These are phyloP conservation scores for Megaceryle maxima DNA, from an alignment of 2,113 vertebrate species.

Conservation along the genomic window DNA sequence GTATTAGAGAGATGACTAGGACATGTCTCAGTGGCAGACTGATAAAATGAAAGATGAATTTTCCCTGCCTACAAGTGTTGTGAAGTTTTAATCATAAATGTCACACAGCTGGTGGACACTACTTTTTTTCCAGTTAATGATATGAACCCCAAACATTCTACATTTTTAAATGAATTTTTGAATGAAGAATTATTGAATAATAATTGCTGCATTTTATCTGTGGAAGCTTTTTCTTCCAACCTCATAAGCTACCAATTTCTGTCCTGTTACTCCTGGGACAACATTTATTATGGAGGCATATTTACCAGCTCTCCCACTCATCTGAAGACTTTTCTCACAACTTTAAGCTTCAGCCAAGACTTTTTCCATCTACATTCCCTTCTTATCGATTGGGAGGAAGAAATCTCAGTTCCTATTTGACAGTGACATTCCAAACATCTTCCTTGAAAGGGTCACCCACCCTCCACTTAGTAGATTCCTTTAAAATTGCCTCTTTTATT, in stretches of 20 bases:
- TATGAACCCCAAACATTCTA: not conserved
- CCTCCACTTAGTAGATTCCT: not conserved
- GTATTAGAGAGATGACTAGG: conserved; percentile 38
- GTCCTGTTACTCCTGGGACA: not conserved
- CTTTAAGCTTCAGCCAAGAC: not conserved
- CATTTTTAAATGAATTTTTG: not conserved
- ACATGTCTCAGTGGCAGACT: conserved; percentile 36
- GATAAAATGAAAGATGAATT: conserved; percentile 25
- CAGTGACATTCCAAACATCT: not conserved
- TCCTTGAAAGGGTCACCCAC: not conserved
- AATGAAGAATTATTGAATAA: not conserved
- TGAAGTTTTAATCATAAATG: conserved; percentile 62
- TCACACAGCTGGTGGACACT: not conserved
- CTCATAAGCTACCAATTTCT: not conserved
- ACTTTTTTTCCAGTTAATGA: not conserved
- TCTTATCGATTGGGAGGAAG: not conserved
- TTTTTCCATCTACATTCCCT: conserved; percentile 10
- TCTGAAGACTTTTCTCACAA: not conserved
- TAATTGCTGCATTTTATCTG: not conserved
- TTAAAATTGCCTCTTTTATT: conserved; percentile 22
- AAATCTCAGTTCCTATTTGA: not conserved
- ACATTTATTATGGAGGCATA: not conserved
- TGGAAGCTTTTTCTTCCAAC: not conserved
- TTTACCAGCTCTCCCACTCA: not conserved
- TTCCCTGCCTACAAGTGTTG: conserved; percentile 33